A percentile compares a stretch with the other conserved stretches of the same genome.
phyloP scores from a whole-genome alignment of 2,888 invertebrate genomes.

The Drosophila parthenogenetica region DNA sequence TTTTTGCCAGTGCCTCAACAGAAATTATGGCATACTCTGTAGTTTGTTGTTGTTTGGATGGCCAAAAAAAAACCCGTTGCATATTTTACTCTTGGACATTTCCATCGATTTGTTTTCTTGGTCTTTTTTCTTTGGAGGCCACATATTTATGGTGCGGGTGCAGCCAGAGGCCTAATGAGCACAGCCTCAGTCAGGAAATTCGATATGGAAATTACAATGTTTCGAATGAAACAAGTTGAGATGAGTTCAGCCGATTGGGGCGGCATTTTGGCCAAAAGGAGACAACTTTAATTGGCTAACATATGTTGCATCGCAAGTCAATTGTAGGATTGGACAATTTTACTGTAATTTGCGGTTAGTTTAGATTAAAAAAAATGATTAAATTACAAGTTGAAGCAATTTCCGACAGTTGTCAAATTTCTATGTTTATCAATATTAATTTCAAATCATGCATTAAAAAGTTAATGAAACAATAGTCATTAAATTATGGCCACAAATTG shows the following conservation, averaged over 20 bases:
- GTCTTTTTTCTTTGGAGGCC: conserved; percentile 3
- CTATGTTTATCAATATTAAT: background rate
- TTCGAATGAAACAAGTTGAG: conserved; percentile 18
- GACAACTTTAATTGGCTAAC: conserved; percentile 47
- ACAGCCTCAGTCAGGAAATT: conserved; percentile 38
- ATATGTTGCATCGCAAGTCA: conserved; percentile 23
- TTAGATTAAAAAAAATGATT: conserved; percentile 24
- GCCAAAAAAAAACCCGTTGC: conserved; percentile 46
- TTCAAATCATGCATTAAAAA: no score
- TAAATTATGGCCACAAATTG: no score
- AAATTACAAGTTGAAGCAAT: background rate
- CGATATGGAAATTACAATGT: conserved; percentile 15
- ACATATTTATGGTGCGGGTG: conserved; percentile 61
- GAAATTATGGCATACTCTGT: conserved; percentile 57
- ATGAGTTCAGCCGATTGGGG: conserved; percentile 38
- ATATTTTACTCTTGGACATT: conserved; percentile 44
- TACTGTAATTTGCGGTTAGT: conserved; percentile 35
- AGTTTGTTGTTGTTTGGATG: conserved; percentile 32
- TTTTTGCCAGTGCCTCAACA: conserved; percentile 43
- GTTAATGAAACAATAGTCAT: no score
- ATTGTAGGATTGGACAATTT: conserved; percentile 30
- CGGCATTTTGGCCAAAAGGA: conserved; percentile 40
- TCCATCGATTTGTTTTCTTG: conserved; percentile 9
- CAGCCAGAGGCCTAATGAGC: conserved; percentile 63
- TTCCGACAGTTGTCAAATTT: background rate